These are phyloP conservation scores for Melanophora roralis DNA, from an alignment of 2,888 invertebrate species.

Conservation along the genomic window DNA sequence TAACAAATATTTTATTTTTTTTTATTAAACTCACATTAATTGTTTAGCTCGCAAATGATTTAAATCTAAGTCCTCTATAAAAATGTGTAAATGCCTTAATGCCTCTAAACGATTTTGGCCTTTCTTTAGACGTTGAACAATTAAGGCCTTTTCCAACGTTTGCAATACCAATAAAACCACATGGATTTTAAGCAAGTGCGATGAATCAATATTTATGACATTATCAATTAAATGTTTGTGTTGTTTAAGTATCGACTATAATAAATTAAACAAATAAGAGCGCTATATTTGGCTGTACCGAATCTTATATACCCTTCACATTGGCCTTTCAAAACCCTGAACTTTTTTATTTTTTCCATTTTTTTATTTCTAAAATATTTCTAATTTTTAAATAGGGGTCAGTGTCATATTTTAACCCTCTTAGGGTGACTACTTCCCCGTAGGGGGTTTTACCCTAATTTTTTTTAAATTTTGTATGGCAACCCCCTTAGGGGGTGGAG, in stretches of 20 bases:
- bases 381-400: no score
- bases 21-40: slow-evolving; percentile 61
- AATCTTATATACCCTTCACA: no score
- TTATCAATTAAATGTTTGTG: slow-evolving; percentile 56
- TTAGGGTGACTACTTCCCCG: no score
- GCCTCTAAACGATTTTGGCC: slow-evolving; percentile 56
- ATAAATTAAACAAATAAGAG: no score
- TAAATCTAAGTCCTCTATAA: slow-evolving; percentile 52
- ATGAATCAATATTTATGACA: slow-evolving; percentile 30
- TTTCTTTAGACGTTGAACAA: slow-evolving; percentile 30
- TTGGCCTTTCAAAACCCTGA: no score
- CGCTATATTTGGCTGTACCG: no score
- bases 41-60: slow-evolving; percentile 46
- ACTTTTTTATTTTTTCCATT: no score
- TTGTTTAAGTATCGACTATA: slow-evolving; percentile 46
- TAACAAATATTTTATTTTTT: background rate
- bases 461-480: no score
- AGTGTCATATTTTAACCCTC: no score
- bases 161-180: slow-evolving; percentile 58
- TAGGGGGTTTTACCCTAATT: no score
- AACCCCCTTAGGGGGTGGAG: no score
- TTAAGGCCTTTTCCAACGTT: slow-evolving; percentile 54
- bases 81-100: slow-evolving; percentile 58
- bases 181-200: slow-evolving; percentile 54
- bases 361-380: no score